Evolutionary conservation across 2,888 invertebrate genomes (phyloP).

Genomic region (Lycia hirtaria): DNA sequence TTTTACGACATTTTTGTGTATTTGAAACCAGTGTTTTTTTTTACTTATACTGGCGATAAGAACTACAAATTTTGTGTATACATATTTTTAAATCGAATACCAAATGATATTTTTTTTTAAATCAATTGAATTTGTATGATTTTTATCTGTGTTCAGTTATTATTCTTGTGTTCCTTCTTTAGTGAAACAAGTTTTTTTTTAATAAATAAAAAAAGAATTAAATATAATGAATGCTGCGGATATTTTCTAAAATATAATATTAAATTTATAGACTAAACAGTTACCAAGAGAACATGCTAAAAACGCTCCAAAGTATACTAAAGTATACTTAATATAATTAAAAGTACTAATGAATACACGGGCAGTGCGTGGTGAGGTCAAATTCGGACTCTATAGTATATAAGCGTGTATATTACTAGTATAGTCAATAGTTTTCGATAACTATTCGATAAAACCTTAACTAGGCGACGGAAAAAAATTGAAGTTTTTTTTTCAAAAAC

Average conservation of each 20-base stretch:
- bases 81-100: background rate
- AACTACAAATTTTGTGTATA: constrained; percentile 9
- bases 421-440: constrained; percentile 67
- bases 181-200: too few species aligned
- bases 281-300: constrained; percentile 6
- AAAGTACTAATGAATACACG: constrained; percentile 29
- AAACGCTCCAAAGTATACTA: constrained; percentile 18
- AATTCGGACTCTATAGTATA: constrained; percentile 60
- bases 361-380: constrained; percentile 69
- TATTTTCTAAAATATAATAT: background rate
- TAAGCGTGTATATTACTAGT: constrained; percentile 73
- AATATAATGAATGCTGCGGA: too few species aligned
- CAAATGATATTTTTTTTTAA: background rate
- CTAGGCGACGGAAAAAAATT: constrained; percentile 22
- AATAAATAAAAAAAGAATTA: too few species aligned
- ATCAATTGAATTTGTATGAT: background rate
- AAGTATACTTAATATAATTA: constrained; percentile 15
- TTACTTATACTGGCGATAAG: background rate
- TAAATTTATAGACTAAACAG: background rate
- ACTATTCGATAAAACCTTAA: constrained; percentile 22
- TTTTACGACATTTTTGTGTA: background rate
- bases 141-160: too few species aligned
- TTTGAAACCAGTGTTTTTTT: constrained; percentile 16
- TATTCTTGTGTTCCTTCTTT: background rate
- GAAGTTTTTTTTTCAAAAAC: constrained; percentile 1